phyloP scores from a whole-genome alignment of 1,140 invertebrate genomes.

The Procambarus virginalis region DNA sequence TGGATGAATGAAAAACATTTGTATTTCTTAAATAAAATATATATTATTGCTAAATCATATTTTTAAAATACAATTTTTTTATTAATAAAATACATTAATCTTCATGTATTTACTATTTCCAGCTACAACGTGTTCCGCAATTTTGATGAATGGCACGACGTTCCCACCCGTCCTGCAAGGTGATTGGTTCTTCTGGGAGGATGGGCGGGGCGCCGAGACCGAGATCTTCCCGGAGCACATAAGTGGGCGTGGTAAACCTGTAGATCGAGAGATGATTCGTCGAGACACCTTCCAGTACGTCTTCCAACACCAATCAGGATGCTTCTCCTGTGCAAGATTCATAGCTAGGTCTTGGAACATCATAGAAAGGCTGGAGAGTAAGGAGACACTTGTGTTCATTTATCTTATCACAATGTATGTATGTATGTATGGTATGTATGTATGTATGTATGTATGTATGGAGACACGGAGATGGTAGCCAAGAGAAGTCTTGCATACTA shows the following conservation, averaged over 20 bases:
- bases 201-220: constrained; percentile 33
- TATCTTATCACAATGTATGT: no score
- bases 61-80: no score
- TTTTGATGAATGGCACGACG: background rate
- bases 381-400: background rate
- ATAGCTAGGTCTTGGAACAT: constrained; percentile 62
- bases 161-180: constrained; percentile 58
- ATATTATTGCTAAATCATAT: no score
- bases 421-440: no score
- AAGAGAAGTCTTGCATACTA: no score
- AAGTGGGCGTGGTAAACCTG: background rate
- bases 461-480: no score
- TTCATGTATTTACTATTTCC: background rate
- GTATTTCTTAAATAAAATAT: no score
- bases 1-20: no score
- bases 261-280: constrained; percentile 1
- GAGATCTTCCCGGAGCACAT: constrained; percentile 33
- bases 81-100: background rate
- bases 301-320: constrained; percentile 33
- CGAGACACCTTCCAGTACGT: constrained; percentile 48
- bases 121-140: background rate
- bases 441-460: no score
- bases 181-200: constrained; percentile 64
- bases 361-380: constrained; percentile 54
- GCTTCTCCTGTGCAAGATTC: constrained; percentile 48